Evolutionary conservation across 2,113 vertebrate genomes (phyloP).

Genomic region (Loxodonta africana): DNA sequence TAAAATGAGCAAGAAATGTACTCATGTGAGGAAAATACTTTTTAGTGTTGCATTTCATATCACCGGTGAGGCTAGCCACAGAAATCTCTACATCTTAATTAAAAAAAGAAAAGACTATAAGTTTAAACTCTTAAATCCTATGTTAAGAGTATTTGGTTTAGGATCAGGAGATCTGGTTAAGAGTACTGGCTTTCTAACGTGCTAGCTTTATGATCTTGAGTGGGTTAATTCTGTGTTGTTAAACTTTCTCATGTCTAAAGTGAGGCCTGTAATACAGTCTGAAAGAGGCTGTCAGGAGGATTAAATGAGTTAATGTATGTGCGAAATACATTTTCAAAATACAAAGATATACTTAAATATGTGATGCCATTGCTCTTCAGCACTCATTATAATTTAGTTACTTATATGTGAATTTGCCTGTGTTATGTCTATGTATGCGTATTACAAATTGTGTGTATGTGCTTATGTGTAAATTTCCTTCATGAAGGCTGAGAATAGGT

Average conservation of each 20-base stretch:
- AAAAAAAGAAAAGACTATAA: conserved; percentile 22
- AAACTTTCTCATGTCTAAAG: not conserved
- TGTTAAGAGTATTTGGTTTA: not conserved
- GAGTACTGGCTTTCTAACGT: not conserved
- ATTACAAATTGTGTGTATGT: too few species aligned
- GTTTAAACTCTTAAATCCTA: not conserved
- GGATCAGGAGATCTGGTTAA: not conserved
- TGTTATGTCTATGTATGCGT: not conserved
- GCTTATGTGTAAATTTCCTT: not conserved
- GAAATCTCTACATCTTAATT: not conserved
- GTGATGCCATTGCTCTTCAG: not conserved
- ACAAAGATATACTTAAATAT: not conserved
- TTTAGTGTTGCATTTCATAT: not conserved
- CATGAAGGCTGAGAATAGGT: not conserved
- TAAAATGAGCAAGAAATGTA: not conserved
- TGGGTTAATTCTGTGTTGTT: not conserved
- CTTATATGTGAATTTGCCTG: not conserved
- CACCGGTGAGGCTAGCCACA: not conserved
- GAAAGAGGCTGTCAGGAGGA: not conserved
- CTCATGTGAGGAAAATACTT: not conserved
- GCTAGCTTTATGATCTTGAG: not conserved
- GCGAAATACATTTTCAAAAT: conserved; percentile 23
- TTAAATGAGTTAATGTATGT: not conserved
- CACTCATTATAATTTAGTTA: not conserved
- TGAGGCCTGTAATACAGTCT: not conserved